phyloP scores from a whole-genome alignment of 2,888 invertebrate species.

The Drosophila algonquin region DNA sequence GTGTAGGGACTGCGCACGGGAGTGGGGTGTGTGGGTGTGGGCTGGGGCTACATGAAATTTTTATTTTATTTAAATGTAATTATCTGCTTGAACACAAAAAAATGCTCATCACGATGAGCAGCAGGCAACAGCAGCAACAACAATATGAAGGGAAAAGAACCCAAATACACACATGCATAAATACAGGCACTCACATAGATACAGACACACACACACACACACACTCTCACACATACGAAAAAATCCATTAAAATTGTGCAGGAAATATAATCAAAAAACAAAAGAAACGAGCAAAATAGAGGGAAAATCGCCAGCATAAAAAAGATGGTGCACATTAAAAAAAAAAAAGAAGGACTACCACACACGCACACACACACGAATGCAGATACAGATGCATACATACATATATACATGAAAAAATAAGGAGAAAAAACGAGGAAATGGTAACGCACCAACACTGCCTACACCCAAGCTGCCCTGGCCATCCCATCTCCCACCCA shows the following conservation, averaged over 20 bases:
- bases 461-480: not conserved
- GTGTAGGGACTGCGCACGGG: not conserved
- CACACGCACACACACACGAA: not conserved
- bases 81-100: slow-evolving; percentile 82
- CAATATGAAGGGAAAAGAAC: slow-evolving; percentile 58
- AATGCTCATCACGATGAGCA: slow-evolving; percentile 79
- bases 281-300: slow-evolving; percentile 43
- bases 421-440: slow-evolving; percentile 9
- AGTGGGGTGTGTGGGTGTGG: not conserved
- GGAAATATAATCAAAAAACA: slow-evolving; percentile 60
- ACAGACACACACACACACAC: slow-evolving; percentile 3
- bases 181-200: not conserved
- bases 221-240: slow-evolving; percentile 40
- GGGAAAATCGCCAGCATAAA: slow-evolving; percentile 39
- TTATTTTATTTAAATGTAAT: slow-evolving; percentile 84
- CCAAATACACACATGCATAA: slow-evolving; percentile 36
- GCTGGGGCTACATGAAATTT: slow-evolving; percentile 80
- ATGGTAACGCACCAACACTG: slow-evolving; percentile 8
- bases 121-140: slow-evolving; percentile 36
- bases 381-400: not conserved
- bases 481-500: not conserved
- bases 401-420: slow-evolving; percentile 3
- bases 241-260: slow-evolving; percentile 71
- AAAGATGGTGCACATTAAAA: slow-evolving; percentile 23
- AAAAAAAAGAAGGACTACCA: slow-evolving; percentile 10